Percentiles rank a stretch among this genome's conserved stretches.
Evolutionary conservation across 1,140 invertebrate genomes (phyloP).

Genomic region (Pararge aegeria): DNA sequence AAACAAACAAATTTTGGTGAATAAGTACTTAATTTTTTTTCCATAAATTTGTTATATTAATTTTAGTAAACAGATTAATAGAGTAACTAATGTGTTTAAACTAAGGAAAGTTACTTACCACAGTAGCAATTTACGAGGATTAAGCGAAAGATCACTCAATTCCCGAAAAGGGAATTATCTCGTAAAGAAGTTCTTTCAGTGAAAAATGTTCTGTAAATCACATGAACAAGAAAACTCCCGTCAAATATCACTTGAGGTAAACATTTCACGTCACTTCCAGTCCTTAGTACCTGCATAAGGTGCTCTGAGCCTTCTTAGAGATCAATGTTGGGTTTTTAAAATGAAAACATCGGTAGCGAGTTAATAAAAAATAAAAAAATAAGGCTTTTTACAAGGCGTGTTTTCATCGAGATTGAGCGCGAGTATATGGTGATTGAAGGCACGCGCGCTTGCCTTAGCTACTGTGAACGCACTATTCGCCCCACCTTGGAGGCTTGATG

Average conservation of each 20-base stretch:
- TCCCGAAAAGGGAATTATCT: slow-evolving; percentile 37
- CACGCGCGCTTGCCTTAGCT: slow-evolving; percentile 46
- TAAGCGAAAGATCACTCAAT: slow-evolving; percentile 21
- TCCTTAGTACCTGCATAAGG: slow-evolving; percentile 50
- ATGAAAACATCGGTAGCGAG: background rate
- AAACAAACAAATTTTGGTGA: no score
- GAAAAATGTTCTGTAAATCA: slow-evolving; percentile 25
- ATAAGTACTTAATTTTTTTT: no score
- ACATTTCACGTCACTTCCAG: slow-evolving; percentile 57
- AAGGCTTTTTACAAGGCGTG: slow-evolving; percentile 36
- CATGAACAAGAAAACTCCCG: slow-evolving; percentile 43
- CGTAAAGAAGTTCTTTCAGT: slow-evolving; percentile 13
- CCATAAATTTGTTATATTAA: no score
- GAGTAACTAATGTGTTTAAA: no score
- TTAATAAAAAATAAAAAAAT: slow-evolving; percentile 9
- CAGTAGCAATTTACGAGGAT: slow-evolving; percentile 12
- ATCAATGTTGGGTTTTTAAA: slow-evolving; percentile 14
- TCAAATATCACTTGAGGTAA: slow-evolving; percentile 58
- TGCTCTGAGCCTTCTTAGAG: background rate
- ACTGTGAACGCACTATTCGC: slow-evolving; percentile 39
- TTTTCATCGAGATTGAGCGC: slow-evolving; percentile 34
- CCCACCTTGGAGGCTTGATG: slow-evolving; percentile 39
- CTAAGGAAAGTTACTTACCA: slow-evolving; percentile 28
- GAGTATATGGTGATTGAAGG: slow-evolving; percentile 37
- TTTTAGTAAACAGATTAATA: no score